Evolutionary conservation across 2,113 vertebrate genomes (phyloP), one percentile per base, ranked within the genome.

Genomic region (Notechis scutatus): DNA sequence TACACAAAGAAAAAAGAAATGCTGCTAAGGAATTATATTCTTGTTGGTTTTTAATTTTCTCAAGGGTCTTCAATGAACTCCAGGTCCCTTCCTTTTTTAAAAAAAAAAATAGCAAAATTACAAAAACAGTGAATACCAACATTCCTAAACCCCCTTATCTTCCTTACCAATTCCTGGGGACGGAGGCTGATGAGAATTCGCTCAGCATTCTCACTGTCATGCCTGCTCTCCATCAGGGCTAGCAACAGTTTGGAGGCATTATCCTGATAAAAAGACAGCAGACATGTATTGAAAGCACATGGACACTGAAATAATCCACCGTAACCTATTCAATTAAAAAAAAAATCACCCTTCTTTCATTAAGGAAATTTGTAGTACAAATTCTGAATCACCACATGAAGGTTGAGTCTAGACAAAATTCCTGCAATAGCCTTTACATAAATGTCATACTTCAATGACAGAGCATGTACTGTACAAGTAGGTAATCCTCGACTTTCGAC

Each of bases 161-260:
- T 54, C 93, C 98, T 98, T 93, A 99, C 99, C 98, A 99, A 97
- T 89, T 99, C 99, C 95, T 98, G 98, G 0, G 99, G 99, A 42
- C 99, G 97, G 21, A 99, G 98, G 97, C 99, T 99, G 97, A 99
- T 98, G 95, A 99, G 98, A 96, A 99, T 99, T 93, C 99, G 97
- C 96, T 99, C 99, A 0, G 99, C 99, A 0, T 99, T 99, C 69
- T 99, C 99, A 0, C 97, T 99, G 97, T 99, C 99, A 0, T 99
- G 99, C 0, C 99, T 98, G 96, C 99, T 99, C 97, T 99, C 99
- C 99, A 99, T 99, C 91, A 99, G 98, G 3, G 97, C 99, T 96
- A 99, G 93, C 52, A 99, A 98, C 92, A 99, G 98, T 96, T 99
- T 99, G 95, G 99, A 99, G 57, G 99, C 99, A 0, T 99, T 99